Evolutionary conservation across 2,113 vertebrate genomes (phyloP).

Genomic region (Psilopsiagon aurifrons): DNA sequence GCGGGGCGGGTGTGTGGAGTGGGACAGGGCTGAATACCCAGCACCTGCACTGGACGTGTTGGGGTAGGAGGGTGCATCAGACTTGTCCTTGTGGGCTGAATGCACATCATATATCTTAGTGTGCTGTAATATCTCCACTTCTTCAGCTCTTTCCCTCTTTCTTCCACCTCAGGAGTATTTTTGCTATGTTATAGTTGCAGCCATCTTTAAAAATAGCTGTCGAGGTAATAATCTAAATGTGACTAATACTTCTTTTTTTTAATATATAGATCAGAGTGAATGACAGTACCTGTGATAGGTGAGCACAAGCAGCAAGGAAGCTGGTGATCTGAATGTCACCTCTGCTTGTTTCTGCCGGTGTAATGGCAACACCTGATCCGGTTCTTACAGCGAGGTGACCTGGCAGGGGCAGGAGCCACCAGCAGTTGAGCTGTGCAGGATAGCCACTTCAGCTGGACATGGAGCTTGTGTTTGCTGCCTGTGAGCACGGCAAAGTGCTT

Average conservation of each 20-base stretch:
- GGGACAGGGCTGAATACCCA: neutral
- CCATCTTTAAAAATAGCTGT: neutral
- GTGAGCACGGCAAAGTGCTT: neutral
- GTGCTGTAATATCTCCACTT: neutral
- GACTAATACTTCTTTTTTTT: neutral
- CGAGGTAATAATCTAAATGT: neutral
- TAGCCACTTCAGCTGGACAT: accelerated
- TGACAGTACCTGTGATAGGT: neutral
- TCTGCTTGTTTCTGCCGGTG: neutral
- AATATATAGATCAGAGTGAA: neutral
- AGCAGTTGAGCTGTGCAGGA: neutral
- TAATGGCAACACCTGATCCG: neutral
- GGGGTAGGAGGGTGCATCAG: neutral
- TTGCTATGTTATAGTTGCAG: neutral
- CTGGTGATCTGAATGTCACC: neutral
- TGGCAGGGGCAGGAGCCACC: neutral
- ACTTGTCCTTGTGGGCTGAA: neutral
- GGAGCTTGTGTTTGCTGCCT: neutral
- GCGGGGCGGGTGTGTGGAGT: neutral
- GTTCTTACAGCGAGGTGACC: neutral
- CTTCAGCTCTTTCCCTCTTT: neutral
- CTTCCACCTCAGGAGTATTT: neutral
- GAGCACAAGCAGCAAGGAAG: neutral
- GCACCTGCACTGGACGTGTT: accelerated
- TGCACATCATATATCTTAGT: accelerated